Evolutionary conservation across 2,888 invertebrate species (phyloP).

Genomic region (Synergus gifuensis): DNA sequence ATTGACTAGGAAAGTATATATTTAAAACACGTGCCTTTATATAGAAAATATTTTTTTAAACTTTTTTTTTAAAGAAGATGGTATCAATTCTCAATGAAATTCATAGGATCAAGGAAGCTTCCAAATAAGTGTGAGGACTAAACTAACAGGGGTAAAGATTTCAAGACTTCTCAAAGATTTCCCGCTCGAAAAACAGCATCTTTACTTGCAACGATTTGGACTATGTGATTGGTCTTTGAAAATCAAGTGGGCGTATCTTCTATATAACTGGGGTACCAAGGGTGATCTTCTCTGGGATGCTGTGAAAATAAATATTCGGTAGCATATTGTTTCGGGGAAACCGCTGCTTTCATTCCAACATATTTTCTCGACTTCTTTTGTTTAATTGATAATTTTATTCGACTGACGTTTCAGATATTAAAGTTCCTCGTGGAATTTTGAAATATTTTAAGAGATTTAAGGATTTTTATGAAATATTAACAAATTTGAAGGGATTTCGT

Average conservation of each 20-base stretch:
- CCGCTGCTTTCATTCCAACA: conserved; percentile 32
- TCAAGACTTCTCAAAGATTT: conserved; percentile 49
- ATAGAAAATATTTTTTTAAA: background rate
- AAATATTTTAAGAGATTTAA: too few relatives aligned
- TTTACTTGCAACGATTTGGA: conserved; percentile 44
- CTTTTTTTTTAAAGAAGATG: background rate
- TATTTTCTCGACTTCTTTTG: conserved; percentile 14
- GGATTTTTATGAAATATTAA: too few relatives aligned
- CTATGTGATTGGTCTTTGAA: conserved; percentile 65
- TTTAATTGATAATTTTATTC: conserved; percentile 8
- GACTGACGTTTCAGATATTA: conserved; percentile 1
- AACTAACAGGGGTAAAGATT: conserved; percentile 23
- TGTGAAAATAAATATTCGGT: conserved; percentile 65
- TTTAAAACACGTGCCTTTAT: background rate
- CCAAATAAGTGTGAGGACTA: conserved; percentile 31
- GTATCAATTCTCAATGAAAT: background rate
- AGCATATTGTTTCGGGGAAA: conserved; percentile 63
- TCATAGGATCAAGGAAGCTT: conserved; percentile 2
- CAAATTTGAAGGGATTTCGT: too few relatives aligned
- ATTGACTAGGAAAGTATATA: background rate
- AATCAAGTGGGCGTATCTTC: conserved; percentile 67
- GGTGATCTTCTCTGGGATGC: conserved; percentile 63
- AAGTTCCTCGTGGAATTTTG: too few relatives aligned
- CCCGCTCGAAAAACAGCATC: conserved; percentile 46
- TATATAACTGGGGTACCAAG: conserved; percentile 61